Evolutionary conservation across 2,888 invertebrate genomes (phyloP).

Genomic region (Latrodectus elegans): DNA sequence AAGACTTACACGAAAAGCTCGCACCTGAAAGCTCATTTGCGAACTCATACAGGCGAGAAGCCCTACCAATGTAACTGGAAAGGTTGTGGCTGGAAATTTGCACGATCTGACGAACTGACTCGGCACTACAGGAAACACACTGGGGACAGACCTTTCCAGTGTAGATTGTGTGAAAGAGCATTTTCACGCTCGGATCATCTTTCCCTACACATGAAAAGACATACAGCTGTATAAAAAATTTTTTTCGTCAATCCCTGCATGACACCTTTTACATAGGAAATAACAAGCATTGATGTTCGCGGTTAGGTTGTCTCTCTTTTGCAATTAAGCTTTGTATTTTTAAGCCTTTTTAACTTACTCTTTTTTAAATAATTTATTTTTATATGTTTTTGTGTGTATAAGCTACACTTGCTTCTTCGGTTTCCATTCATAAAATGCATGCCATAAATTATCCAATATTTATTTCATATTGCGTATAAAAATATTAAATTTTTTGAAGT

Average conservation of each 20-base stretch:
- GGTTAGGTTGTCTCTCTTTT: too few relatives aligned
- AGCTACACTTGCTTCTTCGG: too few relatives aligned
- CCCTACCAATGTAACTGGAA: slow-evolving; percentile 81
- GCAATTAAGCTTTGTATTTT: too few relatives aligned
- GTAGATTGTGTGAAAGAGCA: slow-evolving; percentile 80
- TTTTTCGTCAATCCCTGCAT: background rate
- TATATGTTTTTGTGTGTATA: too few relatives aligned
- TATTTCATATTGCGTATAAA: background rate
- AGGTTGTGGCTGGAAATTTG: slow-evolving; percentile 80
- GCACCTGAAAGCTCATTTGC: slow-evolving; percentile 80
- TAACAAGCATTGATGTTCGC: too few relatives aligned
- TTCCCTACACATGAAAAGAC: slow-evolving; percentile 81
- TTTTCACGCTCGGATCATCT: slow-evolving; percentile 82
- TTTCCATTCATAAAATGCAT: background rate
- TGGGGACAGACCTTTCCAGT: slow-evolving; percentile 81
- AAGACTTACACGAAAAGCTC: slow-evolving; percentile 81
- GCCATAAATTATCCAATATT: background rate
- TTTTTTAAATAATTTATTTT: too few relatives aligned
- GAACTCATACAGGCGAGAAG: slow-evolving; percentile 82
- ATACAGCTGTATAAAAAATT: slow-evolving; percentile 73
- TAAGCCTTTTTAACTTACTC: too few relatives aligned
- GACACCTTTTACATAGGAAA: too few relatives aligned
- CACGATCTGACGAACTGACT: slow-evolving; percentile 80
- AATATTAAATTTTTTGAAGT: background rate
- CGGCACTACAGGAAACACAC: slow-evolving; percentile 79